Conservation (phyloP, 2,888 invertebrate species). For the Formica aserva region DNA sequence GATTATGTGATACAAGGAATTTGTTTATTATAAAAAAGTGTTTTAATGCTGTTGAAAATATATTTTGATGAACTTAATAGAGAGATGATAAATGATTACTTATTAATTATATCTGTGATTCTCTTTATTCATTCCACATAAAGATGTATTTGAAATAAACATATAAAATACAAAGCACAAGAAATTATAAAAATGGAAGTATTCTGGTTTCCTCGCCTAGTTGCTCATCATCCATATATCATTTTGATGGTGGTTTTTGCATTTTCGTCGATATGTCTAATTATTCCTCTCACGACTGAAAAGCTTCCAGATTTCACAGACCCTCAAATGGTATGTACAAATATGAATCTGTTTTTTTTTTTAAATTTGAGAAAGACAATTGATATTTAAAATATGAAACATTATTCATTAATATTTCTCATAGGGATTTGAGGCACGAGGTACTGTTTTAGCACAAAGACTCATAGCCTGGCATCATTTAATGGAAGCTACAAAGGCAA, state of each 20-base stretch:
- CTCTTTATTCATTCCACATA: not conserved
- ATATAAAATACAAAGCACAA: constrained; percentile 22
- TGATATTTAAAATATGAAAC: not conserved
- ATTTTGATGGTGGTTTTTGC: constrained; percentile 89
- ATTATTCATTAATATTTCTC: constrained; percentile 70
- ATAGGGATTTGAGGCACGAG: constrained; percentile 96
- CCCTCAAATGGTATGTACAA: constrained; percentile 90
- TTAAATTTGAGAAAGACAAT: constrained; percentile 2
- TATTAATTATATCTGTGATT: constrained; percentile 4
- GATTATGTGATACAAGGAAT: not conserved
- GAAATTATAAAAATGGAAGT: constrained; percentile 64
- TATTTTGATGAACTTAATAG: constrained; percentile 1
- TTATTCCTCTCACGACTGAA: constrained; percentile 89
- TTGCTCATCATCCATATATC: constrained; percentile 90
- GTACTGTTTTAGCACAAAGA: constrained; percentile 93
- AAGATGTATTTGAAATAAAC: constrained; percentile 46
- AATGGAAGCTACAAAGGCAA: constrained; percentile 90
- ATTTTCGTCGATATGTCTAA: constrained; percentile 89
- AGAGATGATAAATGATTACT: constrained; percentile 33
- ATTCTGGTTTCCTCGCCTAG: constrained; percentile 88
- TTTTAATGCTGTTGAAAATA: constrained; percentile 13
- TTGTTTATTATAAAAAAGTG: not conserved
- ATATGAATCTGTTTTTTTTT: not conserved
- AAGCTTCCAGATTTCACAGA: constrained; percentile 93
- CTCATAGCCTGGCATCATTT: constrained; percentile 95